Percentiles rank a stretch among this genome's conserved stretches.
These are phyloP conservation scores for Drosophila neoperkinsi DNA, from an alignment of 2,888 invertebrate genomes.

Conservation along the genomic window DNA sequence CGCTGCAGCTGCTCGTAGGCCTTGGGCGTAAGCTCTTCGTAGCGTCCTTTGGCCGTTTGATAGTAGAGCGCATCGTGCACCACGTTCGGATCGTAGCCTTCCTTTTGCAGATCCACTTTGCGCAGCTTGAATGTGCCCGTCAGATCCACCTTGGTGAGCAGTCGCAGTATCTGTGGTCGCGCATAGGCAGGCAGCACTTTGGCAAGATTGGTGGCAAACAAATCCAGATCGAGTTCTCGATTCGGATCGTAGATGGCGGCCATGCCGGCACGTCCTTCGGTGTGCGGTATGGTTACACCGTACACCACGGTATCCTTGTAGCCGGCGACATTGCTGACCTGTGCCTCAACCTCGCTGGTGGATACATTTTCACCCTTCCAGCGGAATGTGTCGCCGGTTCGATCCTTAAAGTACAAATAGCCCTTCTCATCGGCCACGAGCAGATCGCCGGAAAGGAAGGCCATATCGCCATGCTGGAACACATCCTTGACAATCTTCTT, in stretches of 20 bases:
- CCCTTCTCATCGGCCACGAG: conserved; percentile 96
- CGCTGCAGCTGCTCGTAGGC: conserved; percentile 90
- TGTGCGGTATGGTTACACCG: conserved; percentile 94
- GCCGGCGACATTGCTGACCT: conserved; percentile 92
- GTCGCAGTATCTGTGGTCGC: conserved; percentile 93
- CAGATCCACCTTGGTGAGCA: conserved; percentile 93
- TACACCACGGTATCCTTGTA: conserved; percentile 96
- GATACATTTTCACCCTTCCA: conserved; percentile 99
- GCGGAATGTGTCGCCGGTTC: conserved; percentile 98
- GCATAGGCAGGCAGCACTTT: conserved; percentile 94
- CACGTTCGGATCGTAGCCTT: conserved; percentile 92
- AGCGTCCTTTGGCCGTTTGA: conserved; percentile 89
- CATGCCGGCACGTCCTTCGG: conserved; percentile 97
- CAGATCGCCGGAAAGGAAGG: conserved; percentile 97
- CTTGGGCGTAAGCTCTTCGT: conserved; percentile 89
- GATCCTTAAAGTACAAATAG: conserved; percentile 97
- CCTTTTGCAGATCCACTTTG: conserved; percentile 95
- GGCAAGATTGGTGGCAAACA: conserved; percentile 87
- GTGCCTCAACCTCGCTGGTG: conserved; percentile 97
- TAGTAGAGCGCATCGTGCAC: conserved; percentile 93
- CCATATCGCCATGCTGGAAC: conserved; percentile 94
- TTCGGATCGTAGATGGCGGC: conserved; percentile 93
- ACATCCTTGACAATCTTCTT: conserved; percentile 96
- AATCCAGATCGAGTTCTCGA: conserved; percentile 88
- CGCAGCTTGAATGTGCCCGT: conserved; percentile 99